Evolutionary conservation across 2,888 invertebrate species (phyloP), one percentile per base, ranked within the genome.

Genomic region (Protophormia terraenovae): DNA sequence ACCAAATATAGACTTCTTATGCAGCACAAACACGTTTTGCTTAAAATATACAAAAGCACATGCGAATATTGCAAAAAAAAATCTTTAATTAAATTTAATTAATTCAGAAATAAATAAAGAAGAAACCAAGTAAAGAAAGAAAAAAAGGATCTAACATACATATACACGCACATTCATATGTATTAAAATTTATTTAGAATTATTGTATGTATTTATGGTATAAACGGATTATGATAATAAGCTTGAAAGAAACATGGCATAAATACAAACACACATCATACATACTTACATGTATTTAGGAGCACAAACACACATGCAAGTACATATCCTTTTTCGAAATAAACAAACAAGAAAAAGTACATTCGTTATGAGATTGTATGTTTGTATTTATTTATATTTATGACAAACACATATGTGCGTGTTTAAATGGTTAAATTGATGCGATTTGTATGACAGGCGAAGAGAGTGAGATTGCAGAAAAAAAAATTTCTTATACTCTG

Each of bases 1-100:
- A 29, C 12, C 19, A 16, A 16, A 19, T 10, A 50, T 32, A 41
- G 58, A 62, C 41, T 81, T 88, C 73, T 27, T 32, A 58, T 58
- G 71, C 38, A 75, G n/a, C 16, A 62, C 60, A 45, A 80, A 88
- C 90, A 89, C 90, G 89, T 90, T 88, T 86, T 67, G 64, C 76
- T 69, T 86, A 10, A 64, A 69, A 64, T 45, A 38, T 19, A 69
- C 27, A 53, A 27, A 89, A n/a, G n/a, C 88, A 89, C 0, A 55
- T 55, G 55, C n/a, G 22, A 58, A 16, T 45, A 32, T 77, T 24
- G 29, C 60, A 32, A 58, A 22, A 76, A n/a, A 90, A 88, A 87
- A 88, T 88, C 88, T 90, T 91, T 91, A 90, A 91, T 91, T 91
- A 91, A 91, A 91, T 91, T 90, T 90, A 91, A 91, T 91, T 91